Evolutionary conservation across 2,888 invertebrate genomes (phyloP).

Genomic region (Ceramica pisi): DNA sequence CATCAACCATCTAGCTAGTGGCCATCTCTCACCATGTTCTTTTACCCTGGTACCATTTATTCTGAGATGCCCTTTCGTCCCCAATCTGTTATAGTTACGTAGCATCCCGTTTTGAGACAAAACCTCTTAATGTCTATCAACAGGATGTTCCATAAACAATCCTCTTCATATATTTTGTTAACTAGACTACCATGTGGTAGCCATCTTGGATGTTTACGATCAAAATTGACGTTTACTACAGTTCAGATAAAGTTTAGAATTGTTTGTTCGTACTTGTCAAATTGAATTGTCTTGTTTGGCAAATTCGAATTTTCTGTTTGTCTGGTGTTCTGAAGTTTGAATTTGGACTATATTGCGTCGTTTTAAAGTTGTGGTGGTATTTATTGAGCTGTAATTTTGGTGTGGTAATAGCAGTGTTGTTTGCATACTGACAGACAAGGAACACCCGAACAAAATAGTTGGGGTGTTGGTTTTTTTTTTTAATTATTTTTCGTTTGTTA

Average conservation of each 20-base stretch:
- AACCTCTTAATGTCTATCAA: conserved; percentile 83
- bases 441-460: conserved; percentile 81
- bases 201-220: conserved; percentile 69
- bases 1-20: not conserved
- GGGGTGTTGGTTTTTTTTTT: conserved; percentile 74
- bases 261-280: conserved; percentile 66
- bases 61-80: conserved; percentile 43
- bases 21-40: conserved; percentile 41
- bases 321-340: conserved; percentile 58
- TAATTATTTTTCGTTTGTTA: conserved; percentile 73
- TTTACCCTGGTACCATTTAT: conserved; percentile 42
- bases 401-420: conserved; percentile 72
- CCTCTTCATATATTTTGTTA: conserved; percentile 85
- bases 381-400: conserved; percentile 54
- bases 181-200: conserved; percentile 81
- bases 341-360: conserved; percentile 62
- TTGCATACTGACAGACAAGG: conserved; percentile 83
- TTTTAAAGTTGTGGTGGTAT: conserved; percentile 61
- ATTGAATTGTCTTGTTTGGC: conserved; percentile 67
- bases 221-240: conserved; percentile 61
- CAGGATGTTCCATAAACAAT: conserved; percentile 82
- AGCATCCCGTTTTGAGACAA: conserved; percentile 69
- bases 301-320: conserved; percentile 66
- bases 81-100: conserved; percentile 61
- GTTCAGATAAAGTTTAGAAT: conserved; percentile 72